A percentile compares a stretch with the other conserved stretches of the same genome.
Conservation (phyloP, 2,113 vertebrate genomes). For the Ranitomeya variabilis region DNA sequence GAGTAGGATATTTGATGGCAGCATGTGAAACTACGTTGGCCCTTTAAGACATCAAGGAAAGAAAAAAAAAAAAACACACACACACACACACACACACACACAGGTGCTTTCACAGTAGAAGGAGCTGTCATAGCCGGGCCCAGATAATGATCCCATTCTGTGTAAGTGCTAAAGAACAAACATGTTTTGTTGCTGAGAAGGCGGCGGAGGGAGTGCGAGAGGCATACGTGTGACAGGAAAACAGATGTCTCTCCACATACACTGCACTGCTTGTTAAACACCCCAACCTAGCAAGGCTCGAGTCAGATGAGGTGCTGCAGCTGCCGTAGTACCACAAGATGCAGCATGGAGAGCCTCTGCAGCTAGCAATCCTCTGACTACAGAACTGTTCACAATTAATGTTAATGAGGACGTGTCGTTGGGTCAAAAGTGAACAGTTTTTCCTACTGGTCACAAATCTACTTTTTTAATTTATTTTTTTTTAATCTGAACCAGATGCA, state of each 20-base stretch:
- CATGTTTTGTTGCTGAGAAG: conserved; percentile 40
- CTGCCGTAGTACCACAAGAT: not conserved
- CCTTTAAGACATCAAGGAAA: not conserved
- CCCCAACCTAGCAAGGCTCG: not conserved
- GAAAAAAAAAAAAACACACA: not conserved
- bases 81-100: not conserved
- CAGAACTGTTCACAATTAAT: too few species aligned
- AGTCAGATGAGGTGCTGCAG: not conserved
- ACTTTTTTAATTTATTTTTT: too few species aligned
- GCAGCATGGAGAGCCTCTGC: not conserved
- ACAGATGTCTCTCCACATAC: conserved; percentile 53
- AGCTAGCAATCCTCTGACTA: not conserved
- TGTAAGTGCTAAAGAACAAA: conserved; percentile 41
- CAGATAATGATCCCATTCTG: conserved; percentile 4
- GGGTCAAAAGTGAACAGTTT: too few species aligned
- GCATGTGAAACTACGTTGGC: not conserved
- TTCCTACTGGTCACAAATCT: too few species aligned
- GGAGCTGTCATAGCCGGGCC: conserved; percentile 27
- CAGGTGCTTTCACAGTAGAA: conserved; percentile 18
- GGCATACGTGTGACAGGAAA: conserved; percentile 46
- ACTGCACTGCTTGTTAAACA: conserved; percentile 5
- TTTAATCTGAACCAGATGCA: too few species aligned
- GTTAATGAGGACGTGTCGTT: too few species aligned
- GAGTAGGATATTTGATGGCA: not conserved
- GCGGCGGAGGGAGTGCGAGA: conserved; percentile 38